These are phyloP conservation scores for Acanthurus tractus DNA, from an alignment of 2,797 vertebrate genomes.

Conservation along the genomic window DNA sequence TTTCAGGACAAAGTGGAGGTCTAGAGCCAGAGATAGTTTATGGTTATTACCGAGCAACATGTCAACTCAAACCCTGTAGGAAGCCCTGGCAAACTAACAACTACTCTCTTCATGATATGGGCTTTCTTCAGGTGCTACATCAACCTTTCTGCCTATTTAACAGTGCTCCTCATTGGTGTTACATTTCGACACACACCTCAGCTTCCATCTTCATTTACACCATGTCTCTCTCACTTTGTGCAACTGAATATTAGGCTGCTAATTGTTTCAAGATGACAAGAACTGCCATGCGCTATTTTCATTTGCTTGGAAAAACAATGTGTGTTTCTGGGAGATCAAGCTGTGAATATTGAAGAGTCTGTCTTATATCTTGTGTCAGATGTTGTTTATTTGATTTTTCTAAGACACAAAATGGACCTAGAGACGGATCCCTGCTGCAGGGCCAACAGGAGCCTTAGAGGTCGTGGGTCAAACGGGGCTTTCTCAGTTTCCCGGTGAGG, in stretches of 20 bases:
- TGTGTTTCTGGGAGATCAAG: slow-evolving; percentile 74
- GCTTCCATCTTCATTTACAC: slow-evolving; percentile 43
- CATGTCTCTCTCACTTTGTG: slow-evolving; percentile 53
- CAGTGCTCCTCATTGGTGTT: slow-evolving; percentile 27
- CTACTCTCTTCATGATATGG: slow-evolving; percentile 20
- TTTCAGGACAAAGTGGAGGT: slow-evolving; percentile 46
- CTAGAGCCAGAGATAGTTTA: slow-evolving; percentile 51
- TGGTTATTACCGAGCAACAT: slow-evolving; percentile 45
- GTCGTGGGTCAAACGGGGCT: slow-evolving; percentile 68
- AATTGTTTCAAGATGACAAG: slow-evolving; percentile 64
- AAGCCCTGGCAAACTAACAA: slow-evolving; percentile 30
- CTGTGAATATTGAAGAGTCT: slow-evolving; percentile 82
- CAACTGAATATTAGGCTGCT: slow-evolving; percentile 78
- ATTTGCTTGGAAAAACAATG: slow-evolving; percentile 76
- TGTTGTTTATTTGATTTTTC: slow-evolving; percentile 83
- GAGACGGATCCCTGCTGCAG: slow-evolving; percentile 64
- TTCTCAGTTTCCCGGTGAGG: slow-evolving; percentile 75
- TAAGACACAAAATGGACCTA: slow-evolving; percentile 81
- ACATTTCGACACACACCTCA: slow-evolving; percentile 37
- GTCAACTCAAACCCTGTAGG: slow-evolving; percentile 30
- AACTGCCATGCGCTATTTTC: slow-evolving; percentile 66
- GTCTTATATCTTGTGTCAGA: slow-evolving; percentile 83
- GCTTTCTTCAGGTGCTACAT: slow-evolving; percentile 39
- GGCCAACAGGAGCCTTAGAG: slow-evolving; percentile 72
- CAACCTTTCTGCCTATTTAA: slow-evolving; percentile 36